Conservation (phyloP, 2,797 vertebrate species). For the Graptemys geographica region DNA sequence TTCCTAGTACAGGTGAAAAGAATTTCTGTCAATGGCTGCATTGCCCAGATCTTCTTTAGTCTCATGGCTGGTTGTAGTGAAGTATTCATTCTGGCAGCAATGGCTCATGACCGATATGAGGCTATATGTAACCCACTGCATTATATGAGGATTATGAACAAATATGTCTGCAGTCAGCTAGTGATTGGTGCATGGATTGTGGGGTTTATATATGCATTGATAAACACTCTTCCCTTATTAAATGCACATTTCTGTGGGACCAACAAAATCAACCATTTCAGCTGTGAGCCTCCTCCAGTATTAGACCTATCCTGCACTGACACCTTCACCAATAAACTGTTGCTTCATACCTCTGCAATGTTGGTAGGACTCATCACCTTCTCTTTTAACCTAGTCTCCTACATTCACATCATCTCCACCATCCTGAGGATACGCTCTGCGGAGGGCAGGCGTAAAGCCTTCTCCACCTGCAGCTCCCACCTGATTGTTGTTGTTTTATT, state of each 20-base stretch:
- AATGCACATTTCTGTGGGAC: slow-evolving; percentile 39
- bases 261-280: slow-evolving; percentile 33
- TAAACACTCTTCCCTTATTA: slow-evolving; percentile 18
- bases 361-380: slow-evolving; percentile 42
- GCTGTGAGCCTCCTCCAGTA: slow-evolving; percentile 51
- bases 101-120: slow-evolving; percentile 48
- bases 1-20: slow-evolving; percentile 17
- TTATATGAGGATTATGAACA: slow-evolving; percentile 40
- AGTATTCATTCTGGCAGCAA: slow-evolving; percentile 49
- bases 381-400: slow-evolving; percentile 2
- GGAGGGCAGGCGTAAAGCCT: no score
- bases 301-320: slow-evolving; percentile 45
- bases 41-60: slow-evolving; percentile 56
- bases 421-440: no score
- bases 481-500: slow-evolving; percentile 50
- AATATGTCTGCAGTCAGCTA: slow-evolving; percentile 1
- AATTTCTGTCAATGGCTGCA: slow-evolving; percentile 56
- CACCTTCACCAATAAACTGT: neutral
- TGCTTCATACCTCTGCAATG: slow-evolving; percentile 27
- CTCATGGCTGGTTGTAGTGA: slow-evolving; percentile 45
- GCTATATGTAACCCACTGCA: slow-evolving; percentile 50
- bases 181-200: neutral
- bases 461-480: slow-evolving; percentile 15
- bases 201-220: neutral
- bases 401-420: no score